phyloP scores from a whole-genome alignment of 2,797 vertebrate genomes.

The Apogon hyalosoma region DNA sequence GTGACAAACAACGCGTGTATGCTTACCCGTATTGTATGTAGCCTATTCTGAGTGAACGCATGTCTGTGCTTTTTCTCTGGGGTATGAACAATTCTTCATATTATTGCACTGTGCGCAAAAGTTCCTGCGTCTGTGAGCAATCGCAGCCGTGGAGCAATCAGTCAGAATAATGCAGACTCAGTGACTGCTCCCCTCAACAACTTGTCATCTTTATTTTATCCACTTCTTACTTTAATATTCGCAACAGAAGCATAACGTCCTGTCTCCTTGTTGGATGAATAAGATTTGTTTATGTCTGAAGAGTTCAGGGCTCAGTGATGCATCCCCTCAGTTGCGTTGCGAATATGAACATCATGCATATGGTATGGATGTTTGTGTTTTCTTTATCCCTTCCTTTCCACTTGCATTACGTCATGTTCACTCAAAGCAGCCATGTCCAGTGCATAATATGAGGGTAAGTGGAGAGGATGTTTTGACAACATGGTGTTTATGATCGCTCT shows the following conservation, averaged over 20 bases:
- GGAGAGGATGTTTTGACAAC: conserved; percentile 32
- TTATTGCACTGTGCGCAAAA: conserved; percentile 43
- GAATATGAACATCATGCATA: conserved; percentile 15
- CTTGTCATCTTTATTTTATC: conserved; percentile 63
- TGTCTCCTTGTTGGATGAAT: conserved; percentile 27
- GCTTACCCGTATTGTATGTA: conserved; percentile 4
- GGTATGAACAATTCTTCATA: conserved; percentile 49
- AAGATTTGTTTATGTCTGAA: conserved; percentile 43
- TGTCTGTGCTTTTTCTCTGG: conserved; percentile 24
- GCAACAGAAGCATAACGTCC: conserved; percentile 43
- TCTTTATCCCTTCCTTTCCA: conserved; percentile 4
- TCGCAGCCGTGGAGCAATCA: conserved; percentile 40
- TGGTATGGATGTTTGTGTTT: conserved; percentile 1
- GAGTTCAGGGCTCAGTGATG: conserved; percentile 23
- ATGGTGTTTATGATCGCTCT: conserved; percentile 9
- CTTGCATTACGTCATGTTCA: conserved; percentile 18
- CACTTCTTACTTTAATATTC: conserved; percentile 48
- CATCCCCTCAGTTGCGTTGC: conserved; percentile 13
- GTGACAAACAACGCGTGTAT: conserved; percentile 45
- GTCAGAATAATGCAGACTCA: conserved; percentile 53
- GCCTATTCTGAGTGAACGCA: conserved; percentile 20
- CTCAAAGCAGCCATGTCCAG: background rate
- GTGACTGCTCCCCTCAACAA: conserved; percentile 45
- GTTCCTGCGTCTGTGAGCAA: conserved; percentile 48
- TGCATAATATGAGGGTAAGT: conserved; percentile 10